Conservation (phyloP, 2,888 invertebrate species). For the Drosophila rubida region DNA sequence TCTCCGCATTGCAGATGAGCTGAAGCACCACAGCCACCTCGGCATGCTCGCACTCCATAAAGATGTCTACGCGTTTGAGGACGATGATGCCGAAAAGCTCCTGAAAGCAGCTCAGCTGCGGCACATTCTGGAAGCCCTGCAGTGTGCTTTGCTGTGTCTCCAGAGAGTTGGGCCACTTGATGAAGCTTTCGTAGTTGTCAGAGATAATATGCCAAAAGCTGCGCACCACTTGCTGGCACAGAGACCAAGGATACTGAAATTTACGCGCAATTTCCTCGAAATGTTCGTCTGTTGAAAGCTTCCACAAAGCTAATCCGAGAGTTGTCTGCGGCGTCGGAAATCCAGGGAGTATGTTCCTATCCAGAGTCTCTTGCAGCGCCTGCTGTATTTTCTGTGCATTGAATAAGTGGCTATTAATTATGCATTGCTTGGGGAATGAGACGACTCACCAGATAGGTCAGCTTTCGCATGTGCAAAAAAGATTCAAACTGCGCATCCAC, state of each 20-base stretch:
- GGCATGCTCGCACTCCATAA: conserved; percentile 82
- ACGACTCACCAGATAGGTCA: conserved; percentile 78
- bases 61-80: conserved; percentile 81
- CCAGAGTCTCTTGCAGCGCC: conserved; percentile 40
- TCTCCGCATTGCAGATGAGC: conserved; percentile 82
- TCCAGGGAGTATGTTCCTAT: conserved; percentile 42
- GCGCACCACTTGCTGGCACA: conserved; percentile 80
- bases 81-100: conserved; percentile 81
- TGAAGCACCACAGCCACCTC: conserved; percentile 82
- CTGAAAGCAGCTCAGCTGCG: conserved; percentile 65
- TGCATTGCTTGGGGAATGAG: not conserved
- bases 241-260: conserved; percentile 78
- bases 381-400: conserved; percentile 62
- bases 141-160: conserved; percentile 72
- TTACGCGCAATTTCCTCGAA: conserved; percentile 83
- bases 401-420: not conserved
- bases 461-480: conserved; percentile 79
- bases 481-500: conserved; percentile 77
- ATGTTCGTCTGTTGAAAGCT: conserved; percentile 83
- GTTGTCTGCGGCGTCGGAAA: conserved; percentile 72
- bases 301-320: conserved; percentile 83
- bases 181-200: conserved; percentile 82
- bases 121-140: conserved; percentile 60
- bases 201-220: conserved; percentile 83
- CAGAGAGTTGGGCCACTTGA: conserved; percentile 82